Evolutionary conservation across 1,140 invertebrate genomes (phyloP), one percentile per base, ranked within the genome.

Genomic region (Papilio glaucus): DNA sequence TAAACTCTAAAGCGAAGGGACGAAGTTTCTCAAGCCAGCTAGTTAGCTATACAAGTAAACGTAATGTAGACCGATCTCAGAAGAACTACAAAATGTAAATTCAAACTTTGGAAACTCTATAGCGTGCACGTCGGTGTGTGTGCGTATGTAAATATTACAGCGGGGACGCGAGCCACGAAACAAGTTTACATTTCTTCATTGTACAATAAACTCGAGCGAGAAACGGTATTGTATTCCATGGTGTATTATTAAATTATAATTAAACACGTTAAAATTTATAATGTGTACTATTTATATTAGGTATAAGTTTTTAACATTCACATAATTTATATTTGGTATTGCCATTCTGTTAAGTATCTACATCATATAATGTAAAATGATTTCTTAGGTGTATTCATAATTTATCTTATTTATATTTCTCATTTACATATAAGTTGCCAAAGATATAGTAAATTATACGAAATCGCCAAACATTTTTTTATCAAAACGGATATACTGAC

Each of bases 181-280:
- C 18, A 62, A 62, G 26, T 62, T 62, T 62, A 62, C 60, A 62
- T 62, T 62, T 62, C 60, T 62, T 62, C n/a, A 62, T 37, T 15
- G 10, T 62, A 18, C 60, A 37, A 33, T 62, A 26, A n/a, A 26
- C 60, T 37, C 13, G 29, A 33, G 29, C 29, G 13, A 15, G 60
- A 13, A 62, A 62, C 26, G 15, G 26, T n/a, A 3, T 8, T 4
- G 18, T 26, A 10, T 29, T 37, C 4, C 26, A 26, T 62, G 26
- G n/a, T n/a, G n/a, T n/a, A n/a, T n/a, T n/a, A n/a, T 37, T 29
- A 26, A 29, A n/a, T 26, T 61, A 33, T 37, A 37, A 15, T 24
- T 15, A 6, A 33, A 37, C n/a, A n/a, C 3, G 29, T n/a, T 6
- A 12, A 33, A 33, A 9, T 60, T 29, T 33, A 21, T 18, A 53